A percentile compares a stretch with the other conserved stretches of the same genome.
Conservation (phyloP, 1,140 invertebrate genomes). For the Magallana gigas region DNA sequence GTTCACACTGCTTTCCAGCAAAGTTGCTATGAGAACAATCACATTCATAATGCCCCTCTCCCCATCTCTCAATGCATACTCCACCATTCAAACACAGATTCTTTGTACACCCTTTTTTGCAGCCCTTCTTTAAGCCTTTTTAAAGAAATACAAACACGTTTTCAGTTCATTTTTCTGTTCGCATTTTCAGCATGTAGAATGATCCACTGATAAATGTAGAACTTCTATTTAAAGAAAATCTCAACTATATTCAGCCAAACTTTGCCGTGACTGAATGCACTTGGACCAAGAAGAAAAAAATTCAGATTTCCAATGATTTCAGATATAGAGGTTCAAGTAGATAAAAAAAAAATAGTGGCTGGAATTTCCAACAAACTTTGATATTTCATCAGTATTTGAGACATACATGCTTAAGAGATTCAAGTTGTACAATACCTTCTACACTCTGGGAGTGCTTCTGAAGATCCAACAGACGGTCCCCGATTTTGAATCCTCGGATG, state of each 20-base stretch:
- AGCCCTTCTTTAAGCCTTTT: conserved; percentile 87
- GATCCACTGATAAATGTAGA: no score
- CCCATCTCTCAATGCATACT: conserved; percentile 92
- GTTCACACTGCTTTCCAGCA: conserved; percentile 70
- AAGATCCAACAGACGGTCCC: conserved; percentile 88
- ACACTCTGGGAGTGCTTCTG: not conserved
- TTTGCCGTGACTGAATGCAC: no score
- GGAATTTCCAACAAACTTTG: no score
- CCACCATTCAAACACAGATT: conserved; percentile 93
- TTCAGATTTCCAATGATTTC: no score
- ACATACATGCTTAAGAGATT: no score
- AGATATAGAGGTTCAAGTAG: no score
- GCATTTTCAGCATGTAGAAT: no score
- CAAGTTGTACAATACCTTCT: not conserved
- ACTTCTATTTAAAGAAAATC: no score
- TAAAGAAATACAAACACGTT: not conserved
- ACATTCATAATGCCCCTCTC: conserved; percentile 89
- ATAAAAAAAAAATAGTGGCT: no score
- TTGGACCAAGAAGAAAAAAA: no score
- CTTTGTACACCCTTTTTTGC: conserved; percentile 92
- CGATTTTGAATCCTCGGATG: conserved; percentile 92
- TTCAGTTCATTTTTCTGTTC: not conserved
- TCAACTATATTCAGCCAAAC: no score
- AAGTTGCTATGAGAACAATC: conserved; percentile 89
- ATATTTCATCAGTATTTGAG: no score